These are phyloP conservation scores for Clusia tigrina DNA, from an alignment of 2,888 invertebrate species.

Conservation along the genomic window DNA sequence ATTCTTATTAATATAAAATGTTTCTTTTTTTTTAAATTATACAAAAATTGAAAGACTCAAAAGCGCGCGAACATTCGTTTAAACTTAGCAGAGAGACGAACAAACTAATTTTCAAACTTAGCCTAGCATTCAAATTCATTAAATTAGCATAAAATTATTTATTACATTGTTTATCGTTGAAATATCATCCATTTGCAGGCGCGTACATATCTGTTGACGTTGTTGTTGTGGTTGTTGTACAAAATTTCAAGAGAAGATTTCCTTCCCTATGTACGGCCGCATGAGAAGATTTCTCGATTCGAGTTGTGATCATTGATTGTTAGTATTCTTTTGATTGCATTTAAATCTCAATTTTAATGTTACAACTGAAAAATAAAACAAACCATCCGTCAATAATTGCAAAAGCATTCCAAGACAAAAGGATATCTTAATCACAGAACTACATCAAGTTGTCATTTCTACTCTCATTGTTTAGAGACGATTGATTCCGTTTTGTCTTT, in stretches of 20 bases:
- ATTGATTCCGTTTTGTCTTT: too few relatives aligned
- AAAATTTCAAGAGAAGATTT: constrained; percentile 24
- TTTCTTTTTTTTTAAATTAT: constrained; percentile 21
- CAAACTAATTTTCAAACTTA: constrained; percentile 32
- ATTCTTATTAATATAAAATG: constrained; percentile 20
- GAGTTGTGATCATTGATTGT: constrained; percentile 64
- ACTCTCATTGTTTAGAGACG: constrained; percentile 17
- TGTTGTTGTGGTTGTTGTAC: constrained; percentile 23
- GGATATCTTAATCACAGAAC: constrained; percentile 57
- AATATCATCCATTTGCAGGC: background rate
- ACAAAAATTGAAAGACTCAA: constrained; percentile 51
- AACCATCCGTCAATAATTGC: too few relatives aligned
- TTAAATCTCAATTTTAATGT: constrained; percentile 17
- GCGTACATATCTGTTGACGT: too few relatives aligned
- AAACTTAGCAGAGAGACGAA: constrained; percentile 27
- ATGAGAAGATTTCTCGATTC: constrained; percentile 38
- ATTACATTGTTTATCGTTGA: constrained; percentile 7
- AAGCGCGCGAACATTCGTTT: constrained; percentile 46
- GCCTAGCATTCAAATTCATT: constrained; percentile 19
- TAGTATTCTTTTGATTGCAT: constrained; percentile 21
- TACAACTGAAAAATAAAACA: constrained; percentile 8
- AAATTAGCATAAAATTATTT: constrained; percentile 15
- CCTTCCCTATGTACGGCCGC: constrained; percentile 9
- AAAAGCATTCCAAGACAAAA: constrained; percentile 11
- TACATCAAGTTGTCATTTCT: constrained; percentile 39